phyloP scores from a whole-genome alignment of 2,888 invertebrate species.

The Stictocephala bisonia region DNA sequence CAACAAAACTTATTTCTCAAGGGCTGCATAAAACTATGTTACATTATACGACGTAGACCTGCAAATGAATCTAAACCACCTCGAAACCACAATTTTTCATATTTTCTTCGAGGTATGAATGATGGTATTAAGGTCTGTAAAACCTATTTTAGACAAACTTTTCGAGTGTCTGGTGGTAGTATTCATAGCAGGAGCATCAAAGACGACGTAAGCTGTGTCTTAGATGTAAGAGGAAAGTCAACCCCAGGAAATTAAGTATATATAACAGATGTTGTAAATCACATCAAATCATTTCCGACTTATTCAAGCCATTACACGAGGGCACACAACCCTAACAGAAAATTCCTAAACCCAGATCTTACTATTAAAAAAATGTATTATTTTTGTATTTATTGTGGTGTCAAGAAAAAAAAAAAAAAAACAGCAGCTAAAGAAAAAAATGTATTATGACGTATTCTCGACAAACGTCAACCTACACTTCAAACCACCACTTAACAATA shows the following conservation, averaged over 20 bases:
- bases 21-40: slow-evolving; percentile 23
- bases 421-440: slow-evolving; percentile 41
- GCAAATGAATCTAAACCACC: slow-evolving; percentile 23
- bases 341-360: slow-evolving; percentile 40
- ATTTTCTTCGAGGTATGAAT: slow-evolving; percentile 30
- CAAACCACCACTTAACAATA: slow-evolving; percentile 40
- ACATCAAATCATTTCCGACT: slow-evolving; percentile 40
- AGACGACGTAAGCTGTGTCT: slow-evolving; percentile 18
- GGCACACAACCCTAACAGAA: slow-evolving; percentile 35
- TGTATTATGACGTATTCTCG: slow-evolving; percentile 45
- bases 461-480: slow-evolving; percentile 41
- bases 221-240: slow-evolving; percentile 25
- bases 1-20: slow-evolving; percentile 26
- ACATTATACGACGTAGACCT: slow-evolving; percentile 31
- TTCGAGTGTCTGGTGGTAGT: slow-evolving; percentile 32
- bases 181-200: slow-evolving; percentile 27
- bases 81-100: slow-evolving; percentile 40
- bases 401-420: slow-evolving; percentile 29
- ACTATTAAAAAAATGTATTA: slow-evolving; percentile 44
- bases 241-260: slow-evolving; percentile 39
- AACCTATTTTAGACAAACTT: slow-evolving; percentile 41
- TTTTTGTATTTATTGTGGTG: slow-evolving; percentile 25
- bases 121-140: slow-evolving; percentile 40
- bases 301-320: slow-evolving; percentile 41
- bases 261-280: slow-evolving; percentile 37